Conservation (phyloP, 2,888 invertebrate genomes). For the Tanypteryx hageni region DNA sequence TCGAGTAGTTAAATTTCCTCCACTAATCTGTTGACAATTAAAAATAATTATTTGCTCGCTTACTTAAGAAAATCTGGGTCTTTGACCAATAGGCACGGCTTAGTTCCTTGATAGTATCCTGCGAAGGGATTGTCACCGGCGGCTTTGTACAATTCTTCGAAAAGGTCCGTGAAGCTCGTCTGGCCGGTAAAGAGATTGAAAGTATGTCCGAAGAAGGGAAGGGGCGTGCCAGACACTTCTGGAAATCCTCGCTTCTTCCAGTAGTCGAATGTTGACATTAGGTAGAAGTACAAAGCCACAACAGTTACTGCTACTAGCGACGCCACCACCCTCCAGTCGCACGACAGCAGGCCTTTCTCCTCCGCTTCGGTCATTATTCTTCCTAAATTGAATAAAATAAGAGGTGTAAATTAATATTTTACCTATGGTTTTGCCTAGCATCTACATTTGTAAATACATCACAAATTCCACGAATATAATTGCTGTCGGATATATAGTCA, state of each 20-base stretch:
- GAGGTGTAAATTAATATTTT: no score
- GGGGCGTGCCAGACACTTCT: not conserved
- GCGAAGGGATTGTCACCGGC: not conserved
- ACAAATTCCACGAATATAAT: no score
- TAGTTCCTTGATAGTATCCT: constrained; percentile 20
- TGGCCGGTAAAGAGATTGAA: constrained; percentile 10
- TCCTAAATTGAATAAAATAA: no score
- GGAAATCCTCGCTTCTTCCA: constrained; percentile 66
- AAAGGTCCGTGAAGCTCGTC: not conserved
- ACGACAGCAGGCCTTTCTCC: not conserved
- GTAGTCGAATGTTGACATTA: constrained; percentile 64
- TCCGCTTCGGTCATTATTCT: no score
- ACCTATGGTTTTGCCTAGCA: no score
- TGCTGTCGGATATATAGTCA: no score
- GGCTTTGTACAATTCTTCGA: not conserved
- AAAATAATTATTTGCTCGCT: no score
- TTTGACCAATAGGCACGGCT: constrained; percentile 46
- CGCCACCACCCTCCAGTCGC: not conserved
- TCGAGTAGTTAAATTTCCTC: no score
- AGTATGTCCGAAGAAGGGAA: constrained; percentile 35
- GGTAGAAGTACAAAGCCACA: constrained; percentile 64
- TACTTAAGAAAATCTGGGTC: constrained; percentile 31
- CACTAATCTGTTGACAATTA: no score
- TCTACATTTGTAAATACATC: no score
- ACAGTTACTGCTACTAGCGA: not conserved